A percentile compares a stretch with the other conserved stretches of the same genome.
Conservation (phyloP, 2,113 vertebrate species). For the Ploceus nigricollis region DNA sequence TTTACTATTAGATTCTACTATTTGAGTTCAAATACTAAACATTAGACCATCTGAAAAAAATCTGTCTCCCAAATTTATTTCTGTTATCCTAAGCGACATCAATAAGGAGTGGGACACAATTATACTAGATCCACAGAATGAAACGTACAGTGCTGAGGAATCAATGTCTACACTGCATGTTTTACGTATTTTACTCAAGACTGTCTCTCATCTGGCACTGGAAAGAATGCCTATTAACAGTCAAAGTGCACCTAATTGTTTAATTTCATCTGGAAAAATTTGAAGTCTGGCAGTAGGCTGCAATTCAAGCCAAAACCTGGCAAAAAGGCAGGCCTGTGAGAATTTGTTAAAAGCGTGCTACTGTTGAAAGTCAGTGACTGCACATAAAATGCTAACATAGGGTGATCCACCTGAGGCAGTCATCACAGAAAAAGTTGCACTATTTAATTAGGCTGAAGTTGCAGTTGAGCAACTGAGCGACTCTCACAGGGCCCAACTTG, state of each 20-base stretch:
- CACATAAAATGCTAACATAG: not conserved
- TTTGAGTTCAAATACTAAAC: not conserved
- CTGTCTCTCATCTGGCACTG: not conserved
- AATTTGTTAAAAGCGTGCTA: not conserved
- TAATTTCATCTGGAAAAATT: not conserved
- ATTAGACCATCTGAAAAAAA: not conserved
- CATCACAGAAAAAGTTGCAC: not conserved
- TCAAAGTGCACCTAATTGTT: not conserved
- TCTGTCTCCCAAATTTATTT: not conserved
- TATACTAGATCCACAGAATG: not conserved
- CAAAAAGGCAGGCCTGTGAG: not conserved
- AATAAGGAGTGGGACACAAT: not conserved
- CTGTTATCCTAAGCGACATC: not conserved
- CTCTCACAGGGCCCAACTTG: not conserved
- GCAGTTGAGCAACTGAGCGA: not conserved
- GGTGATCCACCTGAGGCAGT: not conserved
- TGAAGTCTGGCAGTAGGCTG: not conserved
- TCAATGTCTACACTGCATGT: too few relatives aligned
- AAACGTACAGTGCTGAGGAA: not conserved
- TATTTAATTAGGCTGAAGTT: not conserved
- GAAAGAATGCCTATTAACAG: not conserved
- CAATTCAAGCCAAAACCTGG: not conserved
- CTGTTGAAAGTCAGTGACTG: not conserved
- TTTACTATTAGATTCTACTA: not conserved
- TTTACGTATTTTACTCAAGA: not conserved